These are phyloP conservation scores for Paguma larvata DNA, from an alignment of 2,797 vertebrate species.

Conservation along the genomic window DNA sequence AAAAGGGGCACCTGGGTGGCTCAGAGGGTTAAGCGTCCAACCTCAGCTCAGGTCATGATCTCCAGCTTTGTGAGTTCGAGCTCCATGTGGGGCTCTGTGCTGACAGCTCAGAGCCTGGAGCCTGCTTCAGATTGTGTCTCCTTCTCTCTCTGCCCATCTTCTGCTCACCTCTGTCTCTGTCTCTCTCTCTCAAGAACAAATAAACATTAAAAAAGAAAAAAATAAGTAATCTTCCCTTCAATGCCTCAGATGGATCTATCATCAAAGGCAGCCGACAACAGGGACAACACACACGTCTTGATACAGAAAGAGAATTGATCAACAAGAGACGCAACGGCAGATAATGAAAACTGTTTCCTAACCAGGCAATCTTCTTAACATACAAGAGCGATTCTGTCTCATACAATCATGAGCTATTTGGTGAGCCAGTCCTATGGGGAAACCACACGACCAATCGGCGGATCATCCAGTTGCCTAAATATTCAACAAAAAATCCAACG, in stretches of 20 bases:
- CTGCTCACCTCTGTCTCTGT: too few relatives aligned
- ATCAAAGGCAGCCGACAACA: constrained; percentile 40
- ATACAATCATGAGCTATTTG: constrained; percentile 52
- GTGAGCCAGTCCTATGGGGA: constrained; percentile 18
- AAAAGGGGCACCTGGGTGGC: neutral
- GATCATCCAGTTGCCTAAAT: constrained; percentile 1
- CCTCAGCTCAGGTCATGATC: too few relatives aligned
- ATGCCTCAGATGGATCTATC: neutral
- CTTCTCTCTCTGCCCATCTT: too few relatives aligned
- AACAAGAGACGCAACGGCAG: constrained; percentile 25
- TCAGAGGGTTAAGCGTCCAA: too few relatives aligned
- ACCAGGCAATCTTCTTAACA: neutral
- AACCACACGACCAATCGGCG: neutral
- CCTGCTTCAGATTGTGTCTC: too few relatives aligned
- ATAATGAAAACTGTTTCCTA: constrained; percentile 68
- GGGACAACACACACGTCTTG: neutral
- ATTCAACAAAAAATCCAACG: neutral
- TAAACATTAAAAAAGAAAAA: neutral
- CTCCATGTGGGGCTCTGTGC: too few relatives aligned
- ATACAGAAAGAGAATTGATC: constrained; percentile 63
- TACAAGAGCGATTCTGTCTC: constrained; percentile 55
- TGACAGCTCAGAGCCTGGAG: too few relatives aligned
- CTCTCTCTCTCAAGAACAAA: too few relatives aligned
- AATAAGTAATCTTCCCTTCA: neutral
- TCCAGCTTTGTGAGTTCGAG: too few relatives aligned